Evolutionary conservation across 1,140 invertebrate genomes (phyloP).

Genomic region (Rhopalosiphum maidis): DNA sequence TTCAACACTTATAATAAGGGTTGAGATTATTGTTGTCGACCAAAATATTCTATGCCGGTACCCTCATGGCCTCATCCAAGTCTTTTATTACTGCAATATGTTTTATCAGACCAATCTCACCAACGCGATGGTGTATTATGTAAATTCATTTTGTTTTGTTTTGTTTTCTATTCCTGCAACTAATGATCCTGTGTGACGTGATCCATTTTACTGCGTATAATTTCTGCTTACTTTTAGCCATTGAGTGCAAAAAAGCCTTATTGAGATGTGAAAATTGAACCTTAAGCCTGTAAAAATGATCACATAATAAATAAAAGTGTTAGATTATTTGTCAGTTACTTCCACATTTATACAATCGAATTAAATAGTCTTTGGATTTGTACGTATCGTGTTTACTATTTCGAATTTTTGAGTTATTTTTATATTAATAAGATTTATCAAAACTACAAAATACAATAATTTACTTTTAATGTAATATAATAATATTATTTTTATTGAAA

Average conservation of each 20-base stretch:
- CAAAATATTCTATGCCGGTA: conserved; percentile 32
- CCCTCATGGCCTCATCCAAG: conserved; percentile 52
- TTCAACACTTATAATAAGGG: conserved; percentile 30
- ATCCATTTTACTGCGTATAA: neutral
- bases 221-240: neutral
- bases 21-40: conserved; percentile 37
- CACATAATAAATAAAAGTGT: neutral
- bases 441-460: neutral
- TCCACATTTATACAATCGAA: neutral
- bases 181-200: neutral
- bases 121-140: neutral
- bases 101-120: conserved; percentile 34
- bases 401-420: neutral
- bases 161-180: neutral
- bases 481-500: neutral
- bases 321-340: neutral
- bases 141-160: conserved; percentile 21
- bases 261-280: neutral
- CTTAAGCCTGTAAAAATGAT: neutral
- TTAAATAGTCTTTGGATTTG: neutral
- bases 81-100: conserved; percentile 34
- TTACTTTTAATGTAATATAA: neutral
- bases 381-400: neutral
- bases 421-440: neutral
- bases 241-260: neutral